Base-by-base conservation (phyloP, 2,113 vertebrate genomes). In the Vanacampus margaritifer region DNA sequence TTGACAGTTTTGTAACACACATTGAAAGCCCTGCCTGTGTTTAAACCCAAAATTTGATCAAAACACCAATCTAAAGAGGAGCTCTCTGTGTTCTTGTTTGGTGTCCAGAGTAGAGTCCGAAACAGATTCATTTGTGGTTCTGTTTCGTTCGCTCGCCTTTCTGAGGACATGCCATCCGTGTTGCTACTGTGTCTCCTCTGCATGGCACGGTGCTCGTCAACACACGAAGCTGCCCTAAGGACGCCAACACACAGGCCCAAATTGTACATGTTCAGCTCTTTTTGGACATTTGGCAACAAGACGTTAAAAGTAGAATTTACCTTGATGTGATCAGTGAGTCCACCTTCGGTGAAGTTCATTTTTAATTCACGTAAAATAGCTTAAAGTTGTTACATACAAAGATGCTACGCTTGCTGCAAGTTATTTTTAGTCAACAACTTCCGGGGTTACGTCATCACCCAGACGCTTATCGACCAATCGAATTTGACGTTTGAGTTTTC, bases 121-220 rank as follows among this genome's bases (percentile, higher is more conserved):
- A 24, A 19, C 11, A 0, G 21, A 45, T 14, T 1, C n/a, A n/a
- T 26, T 23, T 26, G 17, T 14, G 16, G 1, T 16, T 17, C 26
- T 14, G 16, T 0, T 16, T 17, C 26, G 56, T 43, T 37, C 11
- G 4, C 79, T 50, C 89, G 96, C 97, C 97, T 96, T 91, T 99
- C 97, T 59, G 95, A 91, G 74, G 94, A 94, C 87, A 93, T 79
- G 74, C 69, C 95, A 82, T 99, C 97, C 0, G 95, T 96, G 93
- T 96, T 97, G 91, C 96, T 99, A 89, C 97, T 99, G 83, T 99
- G 95, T 84, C 97, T 93, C 89, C 96, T 96, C 94, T 99, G 97
- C 97, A 98, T 98, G 86, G 93, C 96, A 92, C 91, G 91, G 79
- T 93, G 81, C 74, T 93, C 94, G 89, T 93, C 94, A 83, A 94